Percentiles rank a stretch among this genome's conserved stretches.
phyloP scores from a whole-genome alignment of 2,797 vertebrate genomes.

The Coluber constrictor region DNA sequence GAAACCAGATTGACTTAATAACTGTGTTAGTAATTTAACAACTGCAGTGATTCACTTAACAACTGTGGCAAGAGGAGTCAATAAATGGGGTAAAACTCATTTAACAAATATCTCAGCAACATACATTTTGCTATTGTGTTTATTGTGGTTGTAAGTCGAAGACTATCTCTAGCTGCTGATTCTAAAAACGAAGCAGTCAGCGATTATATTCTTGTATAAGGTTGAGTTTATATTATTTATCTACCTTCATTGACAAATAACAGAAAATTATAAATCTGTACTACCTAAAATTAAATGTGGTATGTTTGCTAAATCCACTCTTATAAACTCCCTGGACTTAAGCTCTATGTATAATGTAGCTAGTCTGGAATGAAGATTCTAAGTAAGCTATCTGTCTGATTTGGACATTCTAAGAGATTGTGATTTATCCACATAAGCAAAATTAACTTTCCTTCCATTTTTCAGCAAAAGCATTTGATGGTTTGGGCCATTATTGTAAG shows the following conservation, averaged over 20 bases:
- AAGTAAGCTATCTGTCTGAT: not conserved
- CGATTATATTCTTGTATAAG: not conserved
- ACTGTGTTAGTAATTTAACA: not conserved
- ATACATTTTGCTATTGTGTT: not conserved
- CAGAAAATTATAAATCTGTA: not conserved
- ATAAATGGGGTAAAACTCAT: not conserved
- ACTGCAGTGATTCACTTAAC: not conserved
- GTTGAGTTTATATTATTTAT: not conserved
- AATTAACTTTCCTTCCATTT: not conserved
- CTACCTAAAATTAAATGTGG: not conserved
- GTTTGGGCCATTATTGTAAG: not conserved
- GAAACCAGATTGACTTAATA: not conserved
- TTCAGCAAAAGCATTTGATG: not conserved
- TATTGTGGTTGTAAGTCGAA: not conserved
- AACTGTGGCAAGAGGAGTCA: not conserved
- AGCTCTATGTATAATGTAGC: not conserved
- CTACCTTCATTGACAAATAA: not conserved
- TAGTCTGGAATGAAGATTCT: not conserved
- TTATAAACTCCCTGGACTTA: not conserved
- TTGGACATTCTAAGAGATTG: not conserved
- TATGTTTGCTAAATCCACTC: not conserved
- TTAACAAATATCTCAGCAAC: not conserved
- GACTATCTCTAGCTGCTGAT: not conserved
- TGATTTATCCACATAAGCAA: not conserved
- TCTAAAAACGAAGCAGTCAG: not conserved